Evolutionary conservation across 2,888 invertebrate species (phyloP), one percentile per base, ranked within the genome.

Genomic region (Heliothis peltigera): DNA sequence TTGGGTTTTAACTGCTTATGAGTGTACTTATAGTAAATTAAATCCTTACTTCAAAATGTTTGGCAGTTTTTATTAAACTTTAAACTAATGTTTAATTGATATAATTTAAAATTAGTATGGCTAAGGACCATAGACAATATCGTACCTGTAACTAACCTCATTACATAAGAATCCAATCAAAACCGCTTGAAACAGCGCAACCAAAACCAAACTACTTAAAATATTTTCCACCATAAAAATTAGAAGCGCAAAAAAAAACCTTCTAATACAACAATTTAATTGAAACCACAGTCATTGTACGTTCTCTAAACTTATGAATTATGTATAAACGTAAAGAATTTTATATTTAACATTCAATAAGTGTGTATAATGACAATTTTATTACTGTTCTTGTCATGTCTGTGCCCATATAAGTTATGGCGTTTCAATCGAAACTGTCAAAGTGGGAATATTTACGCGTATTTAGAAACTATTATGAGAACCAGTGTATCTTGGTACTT

Each of bases 351-450:
- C 60, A 64, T 75, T 69, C 63, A 72, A 75, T 70, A 68, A 67
- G 73, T 69, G 64, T 72, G 74, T 75, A 67, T 68, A 70, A 62
- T 73, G 79, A 77, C 78, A 64, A 72, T 70, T 71, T 77, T 77
- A 78, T 75, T 70, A 65, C 72, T 67, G 73, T 72, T 74, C 65
- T 64, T 78, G 73, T 73, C 81, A 66, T 80, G 75, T 80, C 60
- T 44, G 22, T 7, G 47, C 48, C 70, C 74, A 67, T 75, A 55
- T 64, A 70, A 57, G 67, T 73, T 71, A 71, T 67, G 61, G 59
- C 52, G 46, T 61, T 56, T 62, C 70, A 61, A 64, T 64, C 52
- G 15, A 15, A 49, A 19, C 58, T 65, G 69, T 74, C 69, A 58
- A 59, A 46, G 52, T 61, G 25, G 39, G 42, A 55, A 53, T 52